Conservation (phyloP, 2,113 vertebrate species). For the Cyanoramphus novaezelandiae region DNA sequence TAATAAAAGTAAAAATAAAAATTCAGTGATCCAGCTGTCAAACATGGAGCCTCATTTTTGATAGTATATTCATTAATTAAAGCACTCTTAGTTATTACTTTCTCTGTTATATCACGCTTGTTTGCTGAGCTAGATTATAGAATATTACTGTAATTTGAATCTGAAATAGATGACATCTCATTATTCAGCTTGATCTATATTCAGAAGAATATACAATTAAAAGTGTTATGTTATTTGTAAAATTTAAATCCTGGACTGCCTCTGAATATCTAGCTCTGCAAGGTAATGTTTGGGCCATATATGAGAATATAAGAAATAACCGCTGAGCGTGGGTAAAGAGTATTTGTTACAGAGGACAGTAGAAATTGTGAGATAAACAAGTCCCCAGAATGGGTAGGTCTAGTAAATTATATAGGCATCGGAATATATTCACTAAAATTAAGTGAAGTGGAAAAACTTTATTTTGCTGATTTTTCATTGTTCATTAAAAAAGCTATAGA, state of each 20-base stretch:
- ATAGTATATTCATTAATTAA: background rate
- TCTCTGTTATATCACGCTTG: background rate
- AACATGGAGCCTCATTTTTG: background rate
- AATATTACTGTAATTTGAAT: background rate
- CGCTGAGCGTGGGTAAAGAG: fast-evolving
- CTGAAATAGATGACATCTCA: background rate
- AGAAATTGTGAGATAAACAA: background rate
- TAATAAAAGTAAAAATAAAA: constrained; percentile 2
- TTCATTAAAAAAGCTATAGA: background rate
- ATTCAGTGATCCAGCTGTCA: background rate
- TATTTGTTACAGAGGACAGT: background rate
- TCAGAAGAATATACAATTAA: background rate
- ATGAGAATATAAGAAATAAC: background rate
- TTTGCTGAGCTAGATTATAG: background rate
- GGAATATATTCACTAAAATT: background rate
- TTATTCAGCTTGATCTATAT: background rate
- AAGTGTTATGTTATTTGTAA: background rate
- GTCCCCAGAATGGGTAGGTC: background rate
- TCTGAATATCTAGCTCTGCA: background rate
- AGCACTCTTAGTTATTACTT: background rate
- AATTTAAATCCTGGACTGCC: background rate
- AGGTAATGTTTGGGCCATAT: background rate
- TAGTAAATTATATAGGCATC: background rate
- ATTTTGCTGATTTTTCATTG: background rate
- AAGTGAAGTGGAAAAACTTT: background rate